Evolutionary conservation across 2,888 invertebrate species (phyloP), one percentile per base, ranked within the genome.

Genomic region (Diarsia dahlii): DNA sequence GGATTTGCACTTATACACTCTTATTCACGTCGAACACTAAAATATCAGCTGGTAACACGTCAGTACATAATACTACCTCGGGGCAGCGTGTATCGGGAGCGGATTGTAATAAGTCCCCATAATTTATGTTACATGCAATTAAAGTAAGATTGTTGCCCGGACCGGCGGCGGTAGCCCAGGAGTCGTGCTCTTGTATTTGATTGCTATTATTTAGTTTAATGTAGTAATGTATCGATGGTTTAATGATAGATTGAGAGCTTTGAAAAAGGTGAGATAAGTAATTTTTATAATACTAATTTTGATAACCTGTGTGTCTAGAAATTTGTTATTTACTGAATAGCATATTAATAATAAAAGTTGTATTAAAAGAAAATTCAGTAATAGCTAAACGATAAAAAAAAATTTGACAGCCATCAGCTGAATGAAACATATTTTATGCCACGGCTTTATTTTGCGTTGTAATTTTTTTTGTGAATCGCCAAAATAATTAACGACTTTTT

Each of bases 121-220:
- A 96, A 96, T 96, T 96, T 96, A 96, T 95, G 96, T 94, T 95
- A 93, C 94, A 93, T 92, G 95, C 96, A 95, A 96, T 96, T 96
- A 96, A 96, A 95, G 95, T 95, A 95, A 96, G 95, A 95, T 95
- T 95, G 96, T 95, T 94, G 94, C 92, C 88, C 90, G 89, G 90
- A 89, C 89, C 89, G 87, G 84, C 84, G 89, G 84, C 87, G 72
- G 80, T 90, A 92, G 90, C 69, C 62, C 90, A 80, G 87, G 90
- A 90, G 90, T 82, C 74, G 67, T 76, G 48, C 48, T 78, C 73
- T 81, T 87, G 86, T 81, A 90, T 88, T 85, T 78, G 81, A 89
- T 89, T 89, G 86, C 84, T 85, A 86, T 87, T 89, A 89, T 84
- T 80, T 63, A 71, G 67, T 84, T 78, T 85, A 81, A 84, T 78